Conservation (phyloP, 2,888 invertebrate species). For the Celastrina argiolus region DNA sequence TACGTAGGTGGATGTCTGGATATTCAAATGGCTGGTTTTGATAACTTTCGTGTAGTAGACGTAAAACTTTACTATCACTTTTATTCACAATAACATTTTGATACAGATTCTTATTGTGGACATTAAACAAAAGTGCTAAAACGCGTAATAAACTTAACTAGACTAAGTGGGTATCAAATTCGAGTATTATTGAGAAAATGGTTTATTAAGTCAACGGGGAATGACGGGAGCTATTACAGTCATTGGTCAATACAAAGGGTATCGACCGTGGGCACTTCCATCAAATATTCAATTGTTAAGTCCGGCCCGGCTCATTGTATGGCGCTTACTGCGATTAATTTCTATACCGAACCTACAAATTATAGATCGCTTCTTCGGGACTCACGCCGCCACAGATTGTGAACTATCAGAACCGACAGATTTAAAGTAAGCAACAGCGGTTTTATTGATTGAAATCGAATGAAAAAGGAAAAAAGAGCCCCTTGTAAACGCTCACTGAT, state of each 20-base stretch:
- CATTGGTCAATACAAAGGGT: constrained; percentile 25
- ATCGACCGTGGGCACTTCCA: constrained; percentile 40
- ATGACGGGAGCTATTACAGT: constrained; percentile 8
- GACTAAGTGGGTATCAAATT: no score
- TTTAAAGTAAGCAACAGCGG: background rate
- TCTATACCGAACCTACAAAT: constrained; percentile 43
- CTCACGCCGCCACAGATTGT: constrained; percentile 4
- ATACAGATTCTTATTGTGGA: no score
- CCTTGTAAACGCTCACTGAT: constrained; percentile 5
- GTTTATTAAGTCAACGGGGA: background rate
- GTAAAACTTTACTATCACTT: background rate
- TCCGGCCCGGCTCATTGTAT: constrained; percentile 46
- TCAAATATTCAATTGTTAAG: constrained; percentile 64
- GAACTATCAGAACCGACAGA: background rate
- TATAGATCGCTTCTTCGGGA: constrained; percentile 19
- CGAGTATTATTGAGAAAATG: background rate
- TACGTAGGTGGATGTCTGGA: background rate
- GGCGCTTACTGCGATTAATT: constrained; percentile 47
- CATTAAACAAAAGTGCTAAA: no score
- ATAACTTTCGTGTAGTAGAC: background rate
- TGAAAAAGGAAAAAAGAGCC: background rate
- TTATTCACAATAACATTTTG: no score
- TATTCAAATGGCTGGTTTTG: background rate
- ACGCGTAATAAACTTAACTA: no score
- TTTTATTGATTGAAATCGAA: background rate